phyloP scores from a whole-genome alignment of 2,113 vertebrate species.

The Ceyx margarethae region DNA sequence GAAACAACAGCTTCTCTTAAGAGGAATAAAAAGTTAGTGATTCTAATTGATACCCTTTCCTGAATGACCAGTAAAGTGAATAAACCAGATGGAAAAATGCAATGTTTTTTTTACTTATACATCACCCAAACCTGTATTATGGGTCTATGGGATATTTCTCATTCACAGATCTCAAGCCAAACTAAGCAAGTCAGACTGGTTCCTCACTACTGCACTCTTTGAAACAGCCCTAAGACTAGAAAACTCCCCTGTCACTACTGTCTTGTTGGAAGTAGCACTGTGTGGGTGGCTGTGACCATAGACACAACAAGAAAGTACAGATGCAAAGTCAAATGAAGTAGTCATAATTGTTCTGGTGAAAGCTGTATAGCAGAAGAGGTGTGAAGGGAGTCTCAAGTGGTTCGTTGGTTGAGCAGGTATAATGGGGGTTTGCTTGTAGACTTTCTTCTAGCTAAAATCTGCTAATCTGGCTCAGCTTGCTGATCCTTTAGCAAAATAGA shows the following conservation, averaged over 20 bases:
- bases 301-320: not conserved
- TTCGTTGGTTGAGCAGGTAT: rapidly evolving
- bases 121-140: not conserved
- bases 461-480: not conserved
- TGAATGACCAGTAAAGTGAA: not conserved
- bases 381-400: not conserved
- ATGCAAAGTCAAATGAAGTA: not conserved
- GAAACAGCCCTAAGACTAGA: not conserved
- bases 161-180: not conserved
- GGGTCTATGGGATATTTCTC: not conserved
- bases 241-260: not conserved
- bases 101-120: not conserved
- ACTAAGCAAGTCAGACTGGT: not conserved
- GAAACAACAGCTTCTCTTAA: not conserved
- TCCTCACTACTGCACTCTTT: not conserved
- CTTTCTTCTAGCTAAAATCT: not conserved
- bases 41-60: not conserved
- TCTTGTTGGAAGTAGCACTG: not conserved
- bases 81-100: not conserved
- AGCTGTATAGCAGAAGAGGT: not conserved
- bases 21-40: not conserved
- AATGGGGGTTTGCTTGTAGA: not conserved
- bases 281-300: not conserved
- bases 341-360: not conserved
- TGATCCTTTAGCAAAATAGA: not conserved